Base-by-base conservation (phyloP, 2,888 invertebrate genomes). In the Epistrophe eligans region DNA sequence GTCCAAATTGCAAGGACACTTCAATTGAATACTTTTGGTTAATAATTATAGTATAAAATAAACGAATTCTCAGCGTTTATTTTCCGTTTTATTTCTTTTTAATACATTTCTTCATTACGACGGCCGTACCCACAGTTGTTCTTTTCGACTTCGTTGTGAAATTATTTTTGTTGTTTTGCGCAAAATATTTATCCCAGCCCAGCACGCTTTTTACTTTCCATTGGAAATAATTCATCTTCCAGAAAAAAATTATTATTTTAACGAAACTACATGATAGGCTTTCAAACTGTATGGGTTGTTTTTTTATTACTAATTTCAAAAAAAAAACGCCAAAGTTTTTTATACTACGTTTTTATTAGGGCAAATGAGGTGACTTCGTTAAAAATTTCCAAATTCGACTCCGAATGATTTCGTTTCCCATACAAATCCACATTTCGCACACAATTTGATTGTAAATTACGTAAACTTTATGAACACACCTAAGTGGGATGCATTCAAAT, bases 131-230 rank as follows among this genome's bases (percentile, higher is more conserved):
- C 7, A 4, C 6, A 0, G 15, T 45, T n/a, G 45, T 10, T 17
- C 10, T 48, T 48, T 17, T 60, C 15, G 43, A 17, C 9, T 17
- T 17, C 40, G 40, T 60, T 60, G 60, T 60, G 60, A 60, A 60
- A 60, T 60, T 40, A 17, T 60, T 38, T 60, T 38, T 60, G 40
- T 58, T 60, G 60, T 60, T 60, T 60, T 60, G 60, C 60, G 60
- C 60, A 60, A 60, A 60, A 40, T 58, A 24, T 24, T 60, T 24
- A 55, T 60, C 24, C 15, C 60, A 40, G 38, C 24, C 15, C 60
- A 40, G 38, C 60, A 60, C 60, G 60, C 60, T 58, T 60, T 40
- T 38, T 38, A 32, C 35, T 60, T 60, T 60, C 13, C 60, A 35
- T 35, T 60, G 2, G 7, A 38, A 11, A 60, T 13, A 13, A 15